phyloP scores from a whole-genome alignment of 92 coral and sea anemone genomes.

The Blastomussa wellsi region DNA sequence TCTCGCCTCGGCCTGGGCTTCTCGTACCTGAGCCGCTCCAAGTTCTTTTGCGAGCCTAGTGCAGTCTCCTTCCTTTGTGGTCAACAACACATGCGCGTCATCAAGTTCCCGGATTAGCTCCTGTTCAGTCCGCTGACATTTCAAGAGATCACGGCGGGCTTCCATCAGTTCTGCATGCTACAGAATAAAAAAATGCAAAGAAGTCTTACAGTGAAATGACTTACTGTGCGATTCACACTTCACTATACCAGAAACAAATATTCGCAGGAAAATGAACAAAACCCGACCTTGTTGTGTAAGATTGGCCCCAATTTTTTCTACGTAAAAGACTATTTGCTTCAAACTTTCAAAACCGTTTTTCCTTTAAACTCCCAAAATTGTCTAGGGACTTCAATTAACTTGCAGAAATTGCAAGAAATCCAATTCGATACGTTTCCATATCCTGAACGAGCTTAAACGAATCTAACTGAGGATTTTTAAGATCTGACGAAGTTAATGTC shows the following conservation, averaged over 20 bases:
- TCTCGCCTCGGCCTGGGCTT: conserved; percentile 98
- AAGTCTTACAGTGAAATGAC: not conserved
- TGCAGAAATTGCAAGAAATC: no score
- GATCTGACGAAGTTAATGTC: no score
- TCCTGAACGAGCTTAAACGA: no score
- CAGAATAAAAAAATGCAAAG: not conserved
- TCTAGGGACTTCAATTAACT: no score
- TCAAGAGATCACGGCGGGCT: conserved; percentile 88
- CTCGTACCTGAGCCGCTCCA: conserved; percentile 96
- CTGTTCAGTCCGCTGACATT: conserved; percentile 88
- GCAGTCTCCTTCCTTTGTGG: conserved; percentile 92
- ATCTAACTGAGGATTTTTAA: no score
- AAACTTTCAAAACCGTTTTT: no score
- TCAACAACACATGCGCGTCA: conserved; percentile 88
- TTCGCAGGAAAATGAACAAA: no score
- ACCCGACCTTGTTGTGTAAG: no score
- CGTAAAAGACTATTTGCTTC: no score
- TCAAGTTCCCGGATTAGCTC: conserved; percentile 92
- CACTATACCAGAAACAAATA: not conserved
- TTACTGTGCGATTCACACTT: not conserved
- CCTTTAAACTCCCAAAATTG: no score
- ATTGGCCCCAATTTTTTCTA: no score
- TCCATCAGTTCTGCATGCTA: conserved; percentile 95
- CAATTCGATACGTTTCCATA: no score
- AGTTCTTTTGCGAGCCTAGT: conserved; percentile 98